These are phyloP conservation scores for Carassius gibelio DNA, from an alignment of 2,113 vertebrate species.

Conservation along the genomic window DNA sequence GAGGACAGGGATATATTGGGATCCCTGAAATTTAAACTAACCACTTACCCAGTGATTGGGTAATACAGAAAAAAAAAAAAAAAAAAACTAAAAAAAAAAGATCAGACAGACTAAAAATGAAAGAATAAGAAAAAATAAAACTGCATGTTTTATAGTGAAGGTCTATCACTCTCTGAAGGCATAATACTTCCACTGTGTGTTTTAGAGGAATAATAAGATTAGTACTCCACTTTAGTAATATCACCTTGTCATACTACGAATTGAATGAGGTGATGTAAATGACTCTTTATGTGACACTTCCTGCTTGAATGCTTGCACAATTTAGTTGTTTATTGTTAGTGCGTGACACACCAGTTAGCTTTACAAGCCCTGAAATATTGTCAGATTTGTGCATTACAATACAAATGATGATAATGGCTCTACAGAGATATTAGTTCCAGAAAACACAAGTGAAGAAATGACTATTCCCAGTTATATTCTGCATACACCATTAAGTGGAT, in stretches of 20 bases:
- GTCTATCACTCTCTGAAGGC: neutral
- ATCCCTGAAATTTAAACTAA: neutral
- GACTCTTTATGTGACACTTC: neutral
- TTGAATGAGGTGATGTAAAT: constrained; percentile 14
- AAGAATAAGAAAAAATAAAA: too few relatives aligned
- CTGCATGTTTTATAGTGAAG: neutral
- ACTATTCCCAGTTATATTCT: constrained; percentile 13
- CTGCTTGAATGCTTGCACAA: neutral
- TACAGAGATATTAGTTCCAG: constrained; percentile 17
- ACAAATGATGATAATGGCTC: constrained; percentile 1
- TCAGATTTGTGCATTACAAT: constrained; percentile 15
- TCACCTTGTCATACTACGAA: neutral
- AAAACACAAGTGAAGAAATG: neutral
- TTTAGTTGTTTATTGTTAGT: constrained; percentile 27
- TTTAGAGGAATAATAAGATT: neutral
- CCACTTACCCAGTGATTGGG: neutral
- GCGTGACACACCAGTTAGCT: neutral
- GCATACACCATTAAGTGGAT: constrained; percentile 29
- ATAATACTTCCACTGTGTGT: neutral
- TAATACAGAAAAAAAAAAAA: neutral
- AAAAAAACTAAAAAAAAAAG: too few relatives aligned
- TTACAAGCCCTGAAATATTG: constrained; percentile 15
- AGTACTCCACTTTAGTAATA: neutral
- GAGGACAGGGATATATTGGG: neutral
- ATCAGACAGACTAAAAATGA: too few relatives aligned